Evolutionary conservation across 1,140 invertebrate genomes (phyloP), one percentile per base, ranked within the genome.

Genomic region (Saccostrea echinata): DNA sequence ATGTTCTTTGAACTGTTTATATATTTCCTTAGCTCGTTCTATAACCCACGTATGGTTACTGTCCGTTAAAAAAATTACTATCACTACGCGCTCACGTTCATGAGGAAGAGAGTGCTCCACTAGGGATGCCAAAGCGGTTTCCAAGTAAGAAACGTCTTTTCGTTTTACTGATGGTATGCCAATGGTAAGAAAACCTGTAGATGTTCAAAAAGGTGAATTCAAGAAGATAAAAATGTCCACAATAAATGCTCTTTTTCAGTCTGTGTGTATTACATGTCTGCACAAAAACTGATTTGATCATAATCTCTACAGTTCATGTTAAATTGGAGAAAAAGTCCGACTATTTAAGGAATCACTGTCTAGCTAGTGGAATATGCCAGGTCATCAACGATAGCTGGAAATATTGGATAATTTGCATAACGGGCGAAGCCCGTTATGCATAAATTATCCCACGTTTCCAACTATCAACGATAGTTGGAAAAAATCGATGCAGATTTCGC

Each of bases 1-100:
- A 91, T 97, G 96, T 53, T 96, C 95, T 43, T 96, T 96, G 95
- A 95, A 97, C 96, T 96, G 96, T 21, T 96, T 95, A 95, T 97
- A 97, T 84, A 98, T 97, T 95, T 97, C 96, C 33, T 87, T 81
- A 3, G 91, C 91, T 51, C 90, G 91, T 18, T 84, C 13, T 18
- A 61, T 81, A 6, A 89, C 55, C 87, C 85, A 87, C 0, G 53
- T 84, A 0, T 83, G 43, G 80, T 93, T 91, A 52, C 88, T 84
- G 83, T 93, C 91, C 3, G 90, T 91, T 27, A 94, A 64, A 76
- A 93, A 92, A 24, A 94, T 53, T 8, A 93, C 89, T 24, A 93
- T 88, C 13, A 92, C 85, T 61, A 91, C 88, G 30, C 92, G 90
- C 12, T 89, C 51, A 68, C 88, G 84, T 53, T 94, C 91, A 9